Evolutionary conservation across 2,888 invertebrate species (phyloP), one percentile per base, ranked within the genome.

Genomic region (Helobdella robusta): DNA sequence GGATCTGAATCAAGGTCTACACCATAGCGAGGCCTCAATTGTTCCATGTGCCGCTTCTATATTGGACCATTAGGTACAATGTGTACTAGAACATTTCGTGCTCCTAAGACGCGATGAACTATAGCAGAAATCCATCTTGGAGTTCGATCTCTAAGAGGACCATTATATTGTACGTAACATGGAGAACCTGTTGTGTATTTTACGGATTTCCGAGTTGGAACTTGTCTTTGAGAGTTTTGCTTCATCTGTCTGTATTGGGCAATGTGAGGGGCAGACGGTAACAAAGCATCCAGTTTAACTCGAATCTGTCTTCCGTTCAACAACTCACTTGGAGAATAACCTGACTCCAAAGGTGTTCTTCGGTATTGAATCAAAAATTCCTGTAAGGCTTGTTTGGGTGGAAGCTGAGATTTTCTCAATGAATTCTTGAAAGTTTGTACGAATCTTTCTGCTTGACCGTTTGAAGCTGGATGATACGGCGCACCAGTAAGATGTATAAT

Each of bases 401-500:
- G 36, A 35, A 36, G 34, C 35, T 34, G 6, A 11, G 59, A 59
- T 35, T 59, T 59, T 40, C 2, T 35, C 40, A 59, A 23, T 8
- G 59, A 35, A 35, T 32, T 28, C 32, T 59, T 59, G 40, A 59
- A 59, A 6, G 59, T 36, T 34, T 40, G 36, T 20, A 59, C 59
- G 5, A 59, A 36, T 34, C 44, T n/a, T 40, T 40, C 44, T 40
- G 44, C 44, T 40, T 40, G 44, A 40, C 44, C 44, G n/a, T 40
- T 40, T 40, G 44, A 40, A 40, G 44, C 44, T 40, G 44, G 44
- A 40, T 40, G 44, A 40, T 40, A 59, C n/a, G 36, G 36, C 36
- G 59, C 36, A 32, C 59, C 59, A n/a, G 8, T 59, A 34, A 59
- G 2, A 18, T 59, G 59, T 28, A 35, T 2, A 20, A 35, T 34